Conservation (phyloP, 2,797 vertebrate species). For the Taenioides sp. region DNA sequence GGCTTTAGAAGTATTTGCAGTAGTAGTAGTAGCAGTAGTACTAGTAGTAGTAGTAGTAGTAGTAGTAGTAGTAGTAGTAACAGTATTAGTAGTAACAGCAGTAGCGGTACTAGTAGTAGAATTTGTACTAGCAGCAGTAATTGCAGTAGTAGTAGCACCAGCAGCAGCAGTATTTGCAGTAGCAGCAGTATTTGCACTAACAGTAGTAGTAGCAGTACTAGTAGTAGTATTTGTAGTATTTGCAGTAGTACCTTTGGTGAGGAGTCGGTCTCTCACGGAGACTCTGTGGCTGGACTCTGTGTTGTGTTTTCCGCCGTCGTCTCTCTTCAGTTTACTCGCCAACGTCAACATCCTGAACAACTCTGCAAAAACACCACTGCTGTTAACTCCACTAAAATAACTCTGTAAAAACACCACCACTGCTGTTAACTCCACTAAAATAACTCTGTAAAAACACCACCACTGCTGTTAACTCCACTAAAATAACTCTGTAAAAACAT, state of each 20-base stretch:
- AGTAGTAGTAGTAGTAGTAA: background rate
- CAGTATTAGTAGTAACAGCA: background rate
- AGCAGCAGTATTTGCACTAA: background rate
- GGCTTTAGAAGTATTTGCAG: background rate
- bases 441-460: too few relatives aligned
- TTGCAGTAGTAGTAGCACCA: background rate
- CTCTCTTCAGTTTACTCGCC: slow-evolving; percentile 94
- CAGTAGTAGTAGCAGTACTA: background rate
- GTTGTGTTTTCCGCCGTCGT: slow-evolving; percentile 86
- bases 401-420: too few relatives aligned
- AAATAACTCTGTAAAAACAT: too few relatives aligned
- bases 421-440: too few relatives aligned
- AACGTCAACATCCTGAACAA: slow-evolving; percentile 86
- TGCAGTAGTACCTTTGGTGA: slow-evolving; percentile 88
- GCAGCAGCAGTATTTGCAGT: background rate
- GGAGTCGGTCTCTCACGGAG: slow-evolving; percentile 92
- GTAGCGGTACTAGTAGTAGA: background rate
- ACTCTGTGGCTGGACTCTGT: slow-evolving; percentile 89
- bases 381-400: too few relatives aligned
- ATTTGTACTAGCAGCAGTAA: background rate
- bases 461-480: too few relatives aligned
- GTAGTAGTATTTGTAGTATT: background rate
- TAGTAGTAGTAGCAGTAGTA: background rate
- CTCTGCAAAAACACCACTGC: background rate
- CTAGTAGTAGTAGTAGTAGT: background rate